Base-by-base conservation (phyloP, 2,113 vertebrate species). In the Chionodraco myersi region DNA sequence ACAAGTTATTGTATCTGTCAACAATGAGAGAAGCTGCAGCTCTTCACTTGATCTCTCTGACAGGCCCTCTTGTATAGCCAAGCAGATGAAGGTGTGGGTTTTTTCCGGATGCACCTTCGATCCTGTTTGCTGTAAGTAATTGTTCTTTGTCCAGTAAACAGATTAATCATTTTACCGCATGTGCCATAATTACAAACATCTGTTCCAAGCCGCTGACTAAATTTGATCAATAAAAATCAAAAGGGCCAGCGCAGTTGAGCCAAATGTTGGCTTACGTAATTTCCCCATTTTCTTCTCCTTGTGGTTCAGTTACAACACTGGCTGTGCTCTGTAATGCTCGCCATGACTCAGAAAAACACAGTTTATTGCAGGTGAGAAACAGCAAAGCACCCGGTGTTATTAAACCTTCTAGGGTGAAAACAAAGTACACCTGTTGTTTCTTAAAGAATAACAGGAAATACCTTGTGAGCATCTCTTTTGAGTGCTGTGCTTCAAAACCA, bases 111-210 rank as follows among this genome's bases (percentile, higher is more conserved):
- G 15, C 34, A 45, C 34, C 47, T 59, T 52, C 4, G 45, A 81
- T 78, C 48, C 65, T 34, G 30, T 79, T 79, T 86, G 52, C 36
- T 56, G 52, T 21, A 14, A 79, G 81, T 77, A 78, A 80, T 66
- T 79, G 14, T 60, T 72, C 67, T 59, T 75, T 36, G 71, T 79
- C 69, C 82, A 74, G 80, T 78, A 89, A 90, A 79, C 21, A 21
- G 76, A 78, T 87, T 84, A 90, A 79, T 92, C 80, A 90, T 70
- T 78, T 57, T 57, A 77, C 53, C 9, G 12, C 18, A 59, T 85
- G 66, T 53, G 65, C 48, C 16, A 34, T 88, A 87, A 92, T 90
- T 76, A 75, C 77, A 61, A 80, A 66, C 87, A 90, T 87, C 64
- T 91, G 86, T 69, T 86, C 51, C 45, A 80, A 82, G 80, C 81